Base-by-base conservation (phyloP, 2,888 invertebrate species). In the Sinopyrophorus schimmeli region DNA sequence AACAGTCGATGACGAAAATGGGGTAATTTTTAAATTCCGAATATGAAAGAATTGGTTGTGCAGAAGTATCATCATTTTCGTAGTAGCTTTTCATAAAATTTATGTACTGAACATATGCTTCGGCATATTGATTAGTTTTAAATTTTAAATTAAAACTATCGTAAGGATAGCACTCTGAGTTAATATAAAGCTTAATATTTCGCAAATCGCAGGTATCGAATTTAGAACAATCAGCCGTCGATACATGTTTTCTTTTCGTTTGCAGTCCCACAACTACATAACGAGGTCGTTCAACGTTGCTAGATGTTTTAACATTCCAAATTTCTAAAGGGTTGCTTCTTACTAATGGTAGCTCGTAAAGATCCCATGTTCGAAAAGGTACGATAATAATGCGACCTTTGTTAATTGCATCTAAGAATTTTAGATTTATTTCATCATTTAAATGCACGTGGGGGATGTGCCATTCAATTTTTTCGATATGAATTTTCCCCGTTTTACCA, bases 241-340 rank as follows among this genome's bases (percentile, higher is more conserved):
- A 31, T 15, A 58, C 46, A 55, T 64, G 65, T 60, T 68, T 70
- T 53, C 63, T 55, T 39, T 64, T 55, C n/a, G 67, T 71, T 63
- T 74, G 72, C 28, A 72, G 63, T 6, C 61, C 70, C 11, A 72
- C 24, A 27, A 73, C 65, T 11, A 73, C 49, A 54, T 56, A 73
- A 35, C 70, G 49, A 1, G 71, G 71, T 57, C 68, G 70, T 58
- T 72, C 71, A 27, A 70, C 46, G 37, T 44, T 38, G 14, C 41
- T 32, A 9, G 31, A 15, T n/a, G 68, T 69, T 54, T 66, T 65
- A 1, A 67, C 47, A 3, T 61, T 52, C 68, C 69, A 68, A 10
- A 61, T 52, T 47, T 67, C 60, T 48, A 65, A 62, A 34, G 46
- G 52, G 14, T 66, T 64, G 35, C 37, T 39, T n/a, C 65, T 70